Evolutionary conservation across 1,140 invertebrate species (phyloP), one percentile per base, ranked within the genome.

Genomic region (Bursaphelenchus mucronatus): DNA sequence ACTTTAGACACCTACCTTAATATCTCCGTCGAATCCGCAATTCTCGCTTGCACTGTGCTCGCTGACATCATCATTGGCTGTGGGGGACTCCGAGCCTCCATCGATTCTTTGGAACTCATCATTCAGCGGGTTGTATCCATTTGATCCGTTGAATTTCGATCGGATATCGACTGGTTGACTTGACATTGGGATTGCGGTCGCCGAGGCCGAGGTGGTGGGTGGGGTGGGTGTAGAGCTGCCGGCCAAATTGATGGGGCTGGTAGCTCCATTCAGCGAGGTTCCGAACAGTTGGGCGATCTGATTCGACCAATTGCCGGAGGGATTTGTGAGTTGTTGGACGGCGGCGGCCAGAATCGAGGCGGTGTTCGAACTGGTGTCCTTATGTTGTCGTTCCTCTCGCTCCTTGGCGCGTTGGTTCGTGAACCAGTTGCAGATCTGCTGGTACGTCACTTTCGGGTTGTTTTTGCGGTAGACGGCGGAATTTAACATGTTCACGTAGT

Each of bases 361-460:
- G 2, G 54, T 55, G 11, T 39, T 44, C 17, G 30, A 17, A 17
- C 40, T 11, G 11, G 13, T 41, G 41, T n/a, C 57, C 11, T 13
- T 46, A 0, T 66, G 43, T n/a, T n/a, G 15, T 3, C 30, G 11
- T 4, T 40, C 10, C 40, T 59, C 57, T n/a, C 57, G 50, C 21
- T 15, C 13, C 13, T 44, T 51, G 10, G 76, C 67, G 4, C 78
- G 59, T 46, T 75, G 68, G 53, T 80, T 81, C 4, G 67, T 63
- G 57, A 79, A 80, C 78, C 78, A 79, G 62, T 79, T 79, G 63
- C 76, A 79, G 19, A 79, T 77, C 66, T 79, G 77, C 54, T 73
- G 69, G 30, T 73, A 71, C 5, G 69, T 76, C 39, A 79, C 76
- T 64, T 79, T 79, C 40, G 70, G 52, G 54, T 79, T 68, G 10